Base-by-base conservation (phyloP, 2,797 vertebrate species). In the Tarsius wallacei region DNA sequence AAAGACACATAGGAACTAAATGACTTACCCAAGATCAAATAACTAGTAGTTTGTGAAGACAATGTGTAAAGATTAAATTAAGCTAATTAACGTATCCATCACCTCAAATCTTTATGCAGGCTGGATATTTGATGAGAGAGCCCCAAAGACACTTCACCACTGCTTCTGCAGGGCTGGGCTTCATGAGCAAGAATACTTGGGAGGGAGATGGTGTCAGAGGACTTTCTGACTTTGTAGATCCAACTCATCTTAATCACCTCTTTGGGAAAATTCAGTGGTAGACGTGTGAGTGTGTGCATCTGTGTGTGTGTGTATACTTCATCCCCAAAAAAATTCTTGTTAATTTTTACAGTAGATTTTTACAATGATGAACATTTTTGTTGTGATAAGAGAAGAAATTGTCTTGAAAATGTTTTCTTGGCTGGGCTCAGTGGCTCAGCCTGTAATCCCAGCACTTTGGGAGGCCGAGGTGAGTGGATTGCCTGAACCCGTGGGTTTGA, bases 361-460 rank as follows among this genome's bases (percentile, higher is more conserved):
- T 31, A 89, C 16, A 87, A 5, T 51, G 49, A 80, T 74, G 36
- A 88, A 53, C 9, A 80, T 70, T 94, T 87, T 90, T 92, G 74
- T 85, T 92, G 78, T 94, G 66, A 74, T 24, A 93, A 59, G 53
- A 26, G 16, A 82, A 93, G 91, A 77, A 28, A 59, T 92, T 77
- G 1, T 66, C 57, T 91, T 81, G 28, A 78, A 42, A 42, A 42
- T 42, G 42, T 42, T 42, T 42, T 42, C 42, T 42, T 42, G 42
- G 42, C 42, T 42, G 42, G 42, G 42, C 42, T 42, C 42, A 42
- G 42, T 42, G 42, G 42, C 42, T 42, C 42, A 42, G 42, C 42
- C 42, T 42, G 42, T 42, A 42, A 42, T 42, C 42, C 42, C 42
- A 42, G 42, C 42, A 42, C 42, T 42, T 42, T 42, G 42, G 42